phyloP scores from a whole-genome alignment of 2,113 vertebrate genomes.

The Aptenodytes patagonicus region DNA sequence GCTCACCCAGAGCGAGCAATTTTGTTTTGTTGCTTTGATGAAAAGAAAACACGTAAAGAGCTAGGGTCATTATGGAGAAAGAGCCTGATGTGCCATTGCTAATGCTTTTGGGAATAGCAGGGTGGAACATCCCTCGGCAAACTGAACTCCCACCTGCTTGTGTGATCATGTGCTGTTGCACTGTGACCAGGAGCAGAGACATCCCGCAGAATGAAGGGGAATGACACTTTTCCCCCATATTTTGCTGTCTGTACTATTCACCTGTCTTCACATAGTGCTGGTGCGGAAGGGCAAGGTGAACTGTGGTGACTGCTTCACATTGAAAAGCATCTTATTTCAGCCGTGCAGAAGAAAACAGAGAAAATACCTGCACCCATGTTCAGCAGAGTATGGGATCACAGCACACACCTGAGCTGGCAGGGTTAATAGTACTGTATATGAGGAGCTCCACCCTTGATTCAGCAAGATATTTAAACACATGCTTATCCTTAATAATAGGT shows the following conservation, averaged over 20 bases:
- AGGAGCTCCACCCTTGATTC: slow-evolving; percentile 1
- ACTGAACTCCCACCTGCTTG: not conserved
- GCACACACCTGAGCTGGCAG: not conserved
- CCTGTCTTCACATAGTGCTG: not conserved
- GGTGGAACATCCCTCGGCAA: not conserved
- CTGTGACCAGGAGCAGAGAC: not conserved
- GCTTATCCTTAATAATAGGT: slow-evolving; percentile 6
- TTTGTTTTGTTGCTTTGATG: not conserved
- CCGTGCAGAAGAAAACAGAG: not conserved
- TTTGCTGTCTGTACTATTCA: not conserved
- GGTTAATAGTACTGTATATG: not conserved
- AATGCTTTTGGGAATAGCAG: not conserved
- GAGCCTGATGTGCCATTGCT: not conserved
- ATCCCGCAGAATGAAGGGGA: not conserved
- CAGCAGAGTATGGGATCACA: not conserved
- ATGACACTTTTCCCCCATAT: not conserved
- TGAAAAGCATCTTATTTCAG: not conserved
- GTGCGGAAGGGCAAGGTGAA: not conserved
- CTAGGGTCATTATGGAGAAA: not conserved
- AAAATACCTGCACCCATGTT: not conserved
- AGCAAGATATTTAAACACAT: not conserved
- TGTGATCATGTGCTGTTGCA: not conserved
- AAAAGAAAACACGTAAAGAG: not conserved
- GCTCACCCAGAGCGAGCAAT: not conserved
- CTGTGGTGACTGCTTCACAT: not conserved